Conservation (phyloP, 2,797 vertebrate species). For the Myripristis murdjan region DNA sequence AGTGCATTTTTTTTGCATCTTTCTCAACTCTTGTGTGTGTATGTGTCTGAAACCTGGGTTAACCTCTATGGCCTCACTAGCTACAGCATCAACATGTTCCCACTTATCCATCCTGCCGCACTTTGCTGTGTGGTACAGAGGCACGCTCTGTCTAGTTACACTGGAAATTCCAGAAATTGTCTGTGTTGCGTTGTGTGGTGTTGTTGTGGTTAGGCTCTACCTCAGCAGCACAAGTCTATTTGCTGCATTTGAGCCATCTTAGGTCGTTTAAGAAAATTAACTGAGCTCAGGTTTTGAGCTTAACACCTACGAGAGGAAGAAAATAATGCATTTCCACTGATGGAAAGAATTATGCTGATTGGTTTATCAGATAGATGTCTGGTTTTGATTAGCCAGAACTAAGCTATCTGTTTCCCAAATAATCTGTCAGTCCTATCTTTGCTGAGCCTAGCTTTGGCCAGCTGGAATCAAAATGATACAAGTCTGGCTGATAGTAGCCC, state of each 20-base stretch:
- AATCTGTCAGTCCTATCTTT: neutral
- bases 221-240: slow-evolving; percentile 1
- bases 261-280: neutral
- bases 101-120: slow-evolving; percentile 53
- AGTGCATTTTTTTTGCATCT: slow-evolving; percentile 48
- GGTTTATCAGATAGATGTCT: neutral
- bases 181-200: slow-evolving; percentile 13
- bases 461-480: neutral
- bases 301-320: neutral
- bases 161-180: slow-evolving; percentile 48
- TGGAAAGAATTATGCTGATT: neutral
- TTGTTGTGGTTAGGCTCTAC: slow-evolving; percentile 16
- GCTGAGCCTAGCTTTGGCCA: neutral
- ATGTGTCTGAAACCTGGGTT: slow-evolving; percentile 43
- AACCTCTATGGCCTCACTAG: slow-evolving; percentile 44
- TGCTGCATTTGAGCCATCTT: neutral
- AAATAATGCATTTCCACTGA: neutral
- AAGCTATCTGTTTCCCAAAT: neutral
- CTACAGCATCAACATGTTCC: slow-evolving; percentile 59
- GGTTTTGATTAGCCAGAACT: neutral
- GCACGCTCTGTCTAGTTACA: slow-evolving; percentile 35
- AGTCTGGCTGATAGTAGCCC: neutral
- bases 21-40: slow-evolving; percentile 33
- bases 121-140: slow-evolving; percentile 2
- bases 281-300: neutral